Evolutionary conservation across 1,140 invertebrate genomes (phyloP).

Genomic region (Condylostylus longicornis): DNA sequence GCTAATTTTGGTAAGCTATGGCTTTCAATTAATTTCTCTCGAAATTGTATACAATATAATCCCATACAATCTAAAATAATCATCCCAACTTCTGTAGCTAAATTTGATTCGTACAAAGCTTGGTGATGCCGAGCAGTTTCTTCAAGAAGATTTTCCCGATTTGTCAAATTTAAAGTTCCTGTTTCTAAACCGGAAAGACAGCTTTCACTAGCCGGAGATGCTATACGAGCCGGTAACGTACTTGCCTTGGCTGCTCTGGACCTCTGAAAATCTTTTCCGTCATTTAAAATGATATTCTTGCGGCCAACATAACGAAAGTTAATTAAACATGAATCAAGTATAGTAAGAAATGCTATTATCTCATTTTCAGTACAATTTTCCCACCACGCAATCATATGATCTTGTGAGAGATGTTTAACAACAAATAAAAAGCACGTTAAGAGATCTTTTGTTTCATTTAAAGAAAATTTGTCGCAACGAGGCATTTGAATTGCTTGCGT

Average conservation of each 20-base stretch:
- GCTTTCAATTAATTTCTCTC: conserved; percentile 55
- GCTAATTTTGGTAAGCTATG: conserved; percentile 61
- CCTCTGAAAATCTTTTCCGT: conserved; percentile 35
- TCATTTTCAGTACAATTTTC: conserved; percentile 47
- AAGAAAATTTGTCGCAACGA: conserved; percentile 59
- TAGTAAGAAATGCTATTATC: conserved; percentile 24
- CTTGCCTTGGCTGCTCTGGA: conserved; percentile 43
- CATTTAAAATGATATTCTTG: conserved; percentile 47
- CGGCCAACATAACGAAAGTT: conserved; percentile 80
- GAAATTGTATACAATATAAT: conserved; percentile 66
- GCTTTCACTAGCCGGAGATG: conserved; percentile 44
- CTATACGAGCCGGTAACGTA: conserved; percentile 65
- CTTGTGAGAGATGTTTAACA: conserved; percentile 75
- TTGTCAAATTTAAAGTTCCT: conserved; percentile 38
- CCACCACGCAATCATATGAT: conserved; percentile 82
- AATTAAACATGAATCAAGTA: conserved; percentile 45
- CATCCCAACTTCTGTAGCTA: conserved; percentile 80
- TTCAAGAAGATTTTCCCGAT: conserved; percentile 39
- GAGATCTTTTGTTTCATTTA: conserved; percentile 51
- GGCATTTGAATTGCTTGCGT: conserved; percentile 37
- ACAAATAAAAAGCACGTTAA: conserved; percentile 82
- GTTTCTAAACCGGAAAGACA: conserved; percentile 31
- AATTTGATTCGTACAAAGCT: conserved; percentile 62
- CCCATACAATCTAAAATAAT: conserved; percentile 73
- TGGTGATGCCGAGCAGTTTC: conserved; percentile 15